These are phyloP conservation scores for Ypsolopha sequella DNA, from an alignment of 2,888 invertebrate genomes.

Conservation along the genomic window DNA sequence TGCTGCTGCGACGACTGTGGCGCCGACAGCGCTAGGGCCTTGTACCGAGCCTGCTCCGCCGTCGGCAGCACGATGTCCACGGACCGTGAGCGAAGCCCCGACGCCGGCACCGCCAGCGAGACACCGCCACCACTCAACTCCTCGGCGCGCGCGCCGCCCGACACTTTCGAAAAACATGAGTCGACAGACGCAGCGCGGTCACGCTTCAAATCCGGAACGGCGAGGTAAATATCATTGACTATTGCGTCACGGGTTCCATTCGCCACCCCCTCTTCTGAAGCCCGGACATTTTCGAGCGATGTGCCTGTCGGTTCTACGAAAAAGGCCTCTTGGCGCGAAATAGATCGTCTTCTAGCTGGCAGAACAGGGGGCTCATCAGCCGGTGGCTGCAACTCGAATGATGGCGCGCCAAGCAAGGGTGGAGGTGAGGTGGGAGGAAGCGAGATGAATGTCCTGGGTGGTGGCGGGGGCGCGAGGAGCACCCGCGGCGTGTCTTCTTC, in stretches of 20 bases:
- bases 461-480: slow-evolving; percentile 74
- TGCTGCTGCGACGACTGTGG: slow-evolving; percentile 38
- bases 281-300: slow-evolving; percentile 78
- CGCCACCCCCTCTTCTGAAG: slow-evolving; percentile 51
- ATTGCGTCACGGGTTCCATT: slow-evolving; percentile 39
- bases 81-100: slow-evolving; percentile 82
- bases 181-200: slow-evolving; percentile 91
- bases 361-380: slow-evolving; percentile 50
- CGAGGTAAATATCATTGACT: slow-evolving; percentile 80
- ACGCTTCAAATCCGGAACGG: slow-evolving; percentile 86
- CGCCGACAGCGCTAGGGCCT: slow-evolving; percentile 81
- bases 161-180: slow-evolving; percentile 85
- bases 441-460: slow-evolving; percentile 39
- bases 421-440: slow-evolving; percentile 56
- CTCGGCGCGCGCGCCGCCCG: slow-evolving; percentile 78
- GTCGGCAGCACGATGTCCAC: slow-evolving; percentile 92
- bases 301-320: slow-evolving; percentile 81
- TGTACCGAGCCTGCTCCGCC: slow-evolving; percentile 86
- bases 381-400: slow-evolving; percentile 71
- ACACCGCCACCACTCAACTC: slow-evolving; percentile 75
- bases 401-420: slow-evolving; percentile 66
- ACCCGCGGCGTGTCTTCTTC: slow-evolving; percentile 66
- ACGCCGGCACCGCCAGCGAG: slow-evolving; percentile 78
- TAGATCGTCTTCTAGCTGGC: slow-evolving; percentile 76
- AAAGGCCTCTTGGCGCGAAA: slow-evolving; percentile 86